A percentile compares a stretch with the other conserved stretches of the same genome.
These are phyloP conservation scores for Neotoma lepida DNA, from an alignment of 2,113 vertebrate species.

Conservation along the genomic window DNA sequence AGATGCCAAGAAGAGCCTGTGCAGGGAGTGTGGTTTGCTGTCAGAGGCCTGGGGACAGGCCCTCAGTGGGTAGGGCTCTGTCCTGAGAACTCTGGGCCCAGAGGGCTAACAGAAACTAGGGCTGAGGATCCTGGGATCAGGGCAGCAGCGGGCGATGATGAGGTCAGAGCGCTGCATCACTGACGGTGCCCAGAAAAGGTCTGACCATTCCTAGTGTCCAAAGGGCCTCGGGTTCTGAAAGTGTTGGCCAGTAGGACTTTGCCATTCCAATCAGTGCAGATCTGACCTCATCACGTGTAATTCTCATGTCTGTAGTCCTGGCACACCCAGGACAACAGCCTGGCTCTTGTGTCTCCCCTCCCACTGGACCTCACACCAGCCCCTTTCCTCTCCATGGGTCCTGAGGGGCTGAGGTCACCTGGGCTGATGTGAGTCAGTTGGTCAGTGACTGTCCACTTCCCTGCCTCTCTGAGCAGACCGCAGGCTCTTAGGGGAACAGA, in stretches of 20 bases:
- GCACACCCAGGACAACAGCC: accelerated
- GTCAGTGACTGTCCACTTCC: background rate
- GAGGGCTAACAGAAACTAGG: background rate
- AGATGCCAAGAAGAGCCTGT: slow-evolving; percentile 93
- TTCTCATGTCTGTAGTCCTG: accelerated
- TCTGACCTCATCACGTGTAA: accelerated
- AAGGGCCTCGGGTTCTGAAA: background rate
- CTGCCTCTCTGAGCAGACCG: background rate
- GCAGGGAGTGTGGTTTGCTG: background rate
- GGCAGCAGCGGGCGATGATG: accelerated
- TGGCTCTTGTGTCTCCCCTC: background rate
- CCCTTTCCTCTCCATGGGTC: background rate
- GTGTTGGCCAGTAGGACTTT: background rate
- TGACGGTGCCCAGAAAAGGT: background rate
- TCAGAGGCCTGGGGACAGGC: background rate
- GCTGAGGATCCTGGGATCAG: background rate
- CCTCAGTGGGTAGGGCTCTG: background rate
- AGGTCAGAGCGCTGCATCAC: accelerated
- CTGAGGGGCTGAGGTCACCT: background rate
- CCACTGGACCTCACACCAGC: background rate
- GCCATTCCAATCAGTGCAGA: too few species aligned
- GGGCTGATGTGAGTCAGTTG: accelerated
- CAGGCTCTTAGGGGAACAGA: background rate
- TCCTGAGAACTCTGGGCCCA: background rate
- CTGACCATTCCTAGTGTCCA: too few species aligned